Evolutionary conservation across 2,888 invertebrate species (phyloP), one percentile per base, ranked within the genome.

Genomic region (Ichneumoninae sp.): DNA sequence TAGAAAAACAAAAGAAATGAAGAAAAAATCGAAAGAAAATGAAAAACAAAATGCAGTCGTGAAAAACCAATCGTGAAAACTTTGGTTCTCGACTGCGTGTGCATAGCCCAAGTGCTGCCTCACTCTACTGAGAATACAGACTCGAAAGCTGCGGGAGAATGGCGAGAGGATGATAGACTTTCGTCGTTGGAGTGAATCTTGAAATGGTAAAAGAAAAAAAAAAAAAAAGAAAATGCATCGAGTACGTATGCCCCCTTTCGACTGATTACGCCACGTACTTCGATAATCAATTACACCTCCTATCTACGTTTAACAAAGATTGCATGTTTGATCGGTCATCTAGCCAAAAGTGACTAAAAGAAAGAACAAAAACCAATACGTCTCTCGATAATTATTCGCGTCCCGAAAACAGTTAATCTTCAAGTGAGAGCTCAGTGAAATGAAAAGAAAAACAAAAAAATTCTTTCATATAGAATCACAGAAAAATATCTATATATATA

Each of bases 401-500:
- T 22, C 57, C 57, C 4, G 13, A 47, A 57, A 57, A 57, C 57
- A 13, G 13, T 69, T 81, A 78, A 81, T 75, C 47, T 69, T 69
- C 60, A 26, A 76, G 54, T 65, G 66, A 44, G 60, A 54, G 44
- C 65, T 69, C 68, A 57, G 66, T 85, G 71, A 71, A 40, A 71
- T 57, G 76, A 73, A 81, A 81, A 36, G 74, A 33, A 75, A 77
- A 8, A 54, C 52, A 70, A 78, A n/a, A 36, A 69, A 13, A 73
- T 33, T 70, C 73, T 79, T 68, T 47, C 65, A 52, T 63, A 78
- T 74, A 63, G 44, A 78, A 82, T 71, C 57, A 36, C 68, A 86
- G 70, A 78, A 79, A 83, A 81, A 66, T 70, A 83, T 85, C 86
- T 86, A 88, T 83, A 70, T 87, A 86, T 78, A 88, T 88, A 90